These are phyloP conservation scores for Dicaeum eximium DNA, from an alignment of 2,113 vertebrate species.

Conservation along the genomic window DNA sequence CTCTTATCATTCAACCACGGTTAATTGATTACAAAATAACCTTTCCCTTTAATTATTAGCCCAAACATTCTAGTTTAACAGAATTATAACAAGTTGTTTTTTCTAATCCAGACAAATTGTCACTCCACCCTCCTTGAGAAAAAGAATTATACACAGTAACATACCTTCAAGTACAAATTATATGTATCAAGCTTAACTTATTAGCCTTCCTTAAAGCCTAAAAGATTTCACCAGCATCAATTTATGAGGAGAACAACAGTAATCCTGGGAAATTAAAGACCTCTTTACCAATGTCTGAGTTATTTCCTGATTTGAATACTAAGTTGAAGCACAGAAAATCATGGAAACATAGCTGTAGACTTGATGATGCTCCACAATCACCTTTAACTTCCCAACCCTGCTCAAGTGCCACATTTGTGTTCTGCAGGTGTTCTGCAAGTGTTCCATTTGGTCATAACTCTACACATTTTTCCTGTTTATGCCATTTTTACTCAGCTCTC, in stretches of 20 bases:
- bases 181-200: background rate
- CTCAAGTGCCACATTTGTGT: background rate
- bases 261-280: background rate
- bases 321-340: background rate
- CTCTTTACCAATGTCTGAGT: background rate
- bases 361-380: background rate
- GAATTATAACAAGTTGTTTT: background rate
- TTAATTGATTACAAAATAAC: background rate
- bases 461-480: background rate
- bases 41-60: background rate
- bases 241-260: background rate
- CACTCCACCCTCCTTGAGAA: background rate
- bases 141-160: background rate
- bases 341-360: background rate
- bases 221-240: background rate
- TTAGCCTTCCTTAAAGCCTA: background rate
- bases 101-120: background rate
- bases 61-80: background rate
- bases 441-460: background rate
- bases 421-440: rapidly evolving
- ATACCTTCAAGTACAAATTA: background rate
- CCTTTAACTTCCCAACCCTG: background rate
- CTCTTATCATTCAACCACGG: background rate
- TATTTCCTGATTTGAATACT: background rate
- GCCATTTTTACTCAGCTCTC: background rate